Percentiles rank a stretch among this genome's conserved stretches.
Evolutionary conservation across 1,140 invertebrate genomes (phyloP).

Genomic region (fruit fly (Drosophila melanogaster)): DNA sequence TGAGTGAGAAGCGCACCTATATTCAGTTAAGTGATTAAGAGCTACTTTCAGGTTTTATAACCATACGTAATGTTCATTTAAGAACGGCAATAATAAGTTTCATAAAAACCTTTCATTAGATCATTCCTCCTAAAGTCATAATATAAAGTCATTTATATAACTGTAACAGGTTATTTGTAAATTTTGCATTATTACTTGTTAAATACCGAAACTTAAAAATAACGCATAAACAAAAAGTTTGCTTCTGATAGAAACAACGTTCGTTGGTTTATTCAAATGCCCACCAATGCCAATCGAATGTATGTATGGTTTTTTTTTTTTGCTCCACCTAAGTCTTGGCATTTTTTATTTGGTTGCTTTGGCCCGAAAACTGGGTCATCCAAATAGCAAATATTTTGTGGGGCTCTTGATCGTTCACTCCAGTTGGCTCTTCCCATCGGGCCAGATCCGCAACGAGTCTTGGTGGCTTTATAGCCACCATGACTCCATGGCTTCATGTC

Average conservation of each 20-base stretch:
- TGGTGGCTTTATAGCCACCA: constrained; percentile 2
- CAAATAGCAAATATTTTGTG: constrained; percentile 33
- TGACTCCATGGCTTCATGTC: background rate
- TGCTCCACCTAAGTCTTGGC: background rate
- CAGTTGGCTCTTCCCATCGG: constrained; percentile 11
- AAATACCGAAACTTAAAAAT: too few species aligned
- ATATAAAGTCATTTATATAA: background rate
- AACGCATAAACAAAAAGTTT: too few species aligned
- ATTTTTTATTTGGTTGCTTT: constrained; percentile 10
- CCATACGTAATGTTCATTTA: background rate
- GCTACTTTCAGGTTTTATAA: background rate
- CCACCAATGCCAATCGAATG: constrained; percentile 46
- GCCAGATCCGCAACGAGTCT: constrained; percentile 23
- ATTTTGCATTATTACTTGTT: too few species aligned
- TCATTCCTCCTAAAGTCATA: background rate
- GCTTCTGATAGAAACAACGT: too few species aligned
- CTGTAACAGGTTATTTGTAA: too few species aligned
- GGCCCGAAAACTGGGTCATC: constrained; percentile 32
- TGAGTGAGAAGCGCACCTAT: background rate
- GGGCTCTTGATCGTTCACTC: constrained; percentile 2
- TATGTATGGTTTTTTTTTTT: constrained; percentile 14
- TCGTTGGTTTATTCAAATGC: constrained; percentile 17
- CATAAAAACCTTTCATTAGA: background rate
- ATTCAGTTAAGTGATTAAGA: background rate
- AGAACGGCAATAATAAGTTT: background rate